Evolutionary conservation across 2,888 invertebrate species (phyloP), one percentile per base, ranked within the genome.

Genomic region (Malachius bipustulatus): DNA sequence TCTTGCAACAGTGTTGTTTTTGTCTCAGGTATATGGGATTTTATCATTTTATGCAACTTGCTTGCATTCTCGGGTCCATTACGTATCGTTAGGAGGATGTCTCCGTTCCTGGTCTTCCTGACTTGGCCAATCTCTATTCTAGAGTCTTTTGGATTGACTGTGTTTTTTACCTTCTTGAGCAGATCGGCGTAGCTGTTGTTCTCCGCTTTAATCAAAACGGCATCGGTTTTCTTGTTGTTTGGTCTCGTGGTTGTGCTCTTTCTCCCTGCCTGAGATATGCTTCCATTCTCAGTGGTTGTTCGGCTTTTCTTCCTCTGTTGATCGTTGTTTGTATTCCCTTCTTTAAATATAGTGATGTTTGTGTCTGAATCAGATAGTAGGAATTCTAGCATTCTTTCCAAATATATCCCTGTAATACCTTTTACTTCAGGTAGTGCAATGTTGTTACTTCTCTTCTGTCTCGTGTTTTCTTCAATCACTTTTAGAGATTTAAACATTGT

Each of bases 131-230:
- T 24, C 9, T 40, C 28, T 3, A 40, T 39, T 10, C 40, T 35
- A 4, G 35, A 4, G 3, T 14, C 26, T 3, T 10, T 14, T 2
- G 40, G 39, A 28, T 40, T 28, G 8, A 41, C 33, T 6, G 29
- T 13, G 19, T 33, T 3, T 15, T 38, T 45, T 3, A 45, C 30
- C 13, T 35, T 35, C 26, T 31, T 37, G 4, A 41, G 37, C 15
- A 41, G n/a, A 3, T 41, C 41, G 10, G 39, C 37, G 26, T 41
- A 46, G 9, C 27, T 26, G 12, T 14, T 40, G 8, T 34, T 39
- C 6, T 33, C 8, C 27, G 16, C 26, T n/a, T 30, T 26, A 3
- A 43, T 19, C 8, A 43, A 11, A 4, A 39, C 12, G 9, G 35
- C 39, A 14, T 38, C 33, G 11, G 35, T 6, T 26, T 6, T 35